A percentile compares a stretch with the other conserved stretches of the same genome.
phyloP scores from a whole-genome alignment of 1,140 invertebrate species.

The Drosophila serrata region DNA sequence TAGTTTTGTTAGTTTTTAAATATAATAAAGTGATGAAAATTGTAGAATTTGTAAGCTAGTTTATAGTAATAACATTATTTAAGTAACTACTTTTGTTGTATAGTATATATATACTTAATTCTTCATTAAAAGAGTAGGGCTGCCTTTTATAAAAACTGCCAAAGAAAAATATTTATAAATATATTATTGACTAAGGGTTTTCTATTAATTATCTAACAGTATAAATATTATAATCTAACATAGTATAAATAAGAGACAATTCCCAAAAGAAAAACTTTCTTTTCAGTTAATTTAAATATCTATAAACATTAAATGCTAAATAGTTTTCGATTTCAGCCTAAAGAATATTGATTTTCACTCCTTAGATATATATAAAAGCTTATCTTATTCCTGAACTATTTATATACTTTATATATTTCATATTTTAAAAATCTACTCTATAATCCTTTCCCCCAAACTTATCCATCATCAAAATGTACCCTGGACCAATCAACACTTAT shows the following conservation, averaged over 20 bases:
- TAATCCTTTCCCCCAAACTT: not conserved
- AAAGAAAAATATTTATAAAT: not conserved
- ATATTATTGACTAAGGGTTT: not conserved
- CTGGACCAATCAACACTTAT: conserved; percentile 19
- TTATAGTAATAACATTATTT: not conserved
- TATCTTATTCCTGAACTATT: not conserved
- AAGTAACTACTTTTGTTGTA: not conserved
- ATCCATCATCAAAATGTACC: not conserved
- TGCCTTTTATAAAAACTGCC: not conserved
- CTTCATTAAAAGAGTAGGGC: too few species aligned
- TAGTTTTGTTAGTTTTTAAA: not conserved
- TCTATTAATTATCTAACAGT: too few species aligned
- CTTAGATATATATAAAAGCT: not conserved
- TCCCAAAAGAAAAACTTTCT: not conserved
- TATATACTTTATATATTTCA: too few species aligned
- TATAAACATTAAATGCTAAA: not conserved
- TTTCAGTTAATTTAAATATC: not conserved
- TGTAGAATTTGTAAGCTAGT: not conserved
- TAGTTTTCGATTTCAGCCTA: not conserved
- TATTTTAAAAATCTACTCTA: not conserved
- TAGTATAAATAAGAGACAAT: not conserved
- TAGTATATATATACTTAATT: not conserved
- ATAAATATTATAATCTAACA: not conserved
- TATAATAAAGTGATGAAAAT: not conserved
- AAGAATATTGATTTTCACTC: not conserved